phyloP scores from a whole-genome alignment of 2,113 vertebrate genomes.

The Engraulis encrasicolus region DNA sequence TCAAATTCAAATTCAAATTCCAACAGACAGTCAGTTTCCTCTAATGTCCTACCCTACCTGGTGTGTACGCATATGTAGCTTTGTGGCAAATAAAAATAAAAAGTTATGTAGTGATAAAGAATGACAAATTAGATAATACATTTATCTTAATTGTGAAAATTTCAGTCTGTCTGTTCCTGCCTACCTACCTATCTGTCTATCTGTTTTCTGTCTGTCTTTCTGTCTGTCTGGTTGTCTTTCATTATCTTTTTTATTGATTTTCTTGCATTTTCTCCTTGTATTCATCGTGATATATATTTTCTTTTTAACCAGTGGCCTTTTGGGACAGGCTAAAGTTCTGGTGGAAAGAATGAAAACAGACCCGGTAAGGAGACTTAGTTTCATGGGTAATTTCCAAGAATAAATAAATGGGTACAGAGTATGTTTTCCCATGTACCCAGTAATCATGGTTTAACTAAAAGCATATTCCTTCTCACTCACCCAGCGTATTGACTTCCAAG shows the following conservation, averaged over 20 bases:
- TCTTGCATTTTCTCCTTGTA: neutral
- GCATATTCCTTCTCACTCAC: slow-evolving; percentile 20
- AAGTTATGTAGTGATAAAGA: too few relatives aligned
- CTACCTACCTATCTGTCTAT: too few relatives aligned
- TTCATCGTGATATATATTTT: neutral
- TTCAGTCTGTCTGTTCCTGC: too few relatives aligned
- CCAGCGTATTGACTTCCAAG: slow-evolving; percentile 81
- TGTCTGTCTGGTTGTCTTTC: neutral
- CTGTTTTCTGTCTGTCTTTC: neutral
- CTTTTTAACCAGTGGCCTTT: slow-evolving; percentile 72
- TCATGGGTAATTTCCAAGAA: neutral
- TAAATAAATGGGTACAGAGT: too few relatives aligned
- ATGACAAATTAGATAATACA: too few relatives aligned
- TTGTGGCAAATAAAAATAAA: too few relatives aligned
- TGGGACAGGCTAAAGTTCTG: slow-evolving; percentile 73
- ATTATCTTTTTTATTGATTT: too few relatives aligned
- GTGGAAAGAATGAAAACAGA: slow-evolving; percentile 84
- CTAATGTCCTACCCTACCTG: too few relatives aligned
- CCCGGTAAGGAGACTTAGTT: slow-evolving; percentile 68
- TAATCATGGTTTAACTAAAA: neutral
- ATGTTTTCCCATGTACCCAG: neutral
- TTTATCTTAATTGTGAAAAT: too few relatives aligned
- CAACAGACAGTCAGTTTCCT: too few relatives aligned
- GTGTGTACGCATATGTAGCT: too few relatives aligned
- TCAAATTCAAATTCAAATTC: too few relatives aligned